phyloP scores from a whole-genome alignment of 2,113 vertebrate genomes.

The Peromyscus polionotus region DNA sequence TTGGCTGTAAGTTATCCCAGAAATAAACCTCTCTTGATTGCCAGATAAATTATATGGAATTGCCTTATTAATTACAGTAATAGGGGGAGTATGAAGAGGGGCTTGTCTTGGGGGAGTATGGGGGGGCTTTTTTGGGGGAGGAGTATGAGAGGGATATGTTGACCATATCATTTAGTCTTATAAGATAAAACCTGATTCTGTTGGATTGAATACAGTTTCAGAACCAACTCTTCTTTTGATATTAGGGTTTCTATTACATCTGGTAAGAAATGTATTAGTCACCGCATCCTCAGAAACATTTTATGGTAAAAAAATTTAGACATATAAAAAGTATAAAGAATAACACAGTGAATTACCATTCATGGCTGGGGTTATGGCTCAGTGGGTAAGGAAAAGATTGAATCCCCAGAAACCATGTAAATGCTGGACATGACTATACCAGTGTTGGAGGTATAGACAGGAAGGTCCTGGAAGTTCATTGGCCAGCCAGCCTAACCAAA shows the following conservation, averaged over 20 bases:
- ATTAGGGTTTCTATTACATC: constrained; percentile 7
- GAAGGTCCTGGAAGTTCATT: background rate
- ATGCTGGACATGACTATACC: background rate
- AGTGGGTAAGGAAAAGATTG: background rate
- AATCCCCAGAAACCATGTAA: background rate
- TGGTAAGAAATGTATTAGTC: constrained; percentile 21
- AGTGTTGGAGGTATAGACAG: background rate
- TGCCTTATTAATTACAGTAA: too few species aligned
- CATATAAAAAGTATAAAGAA: background rate
- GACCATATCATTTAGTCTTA: background rate
- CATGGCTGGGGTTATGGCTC: background rate
- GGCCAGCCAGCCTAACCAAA: background rate
- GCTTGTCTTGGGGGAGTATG: background rate
- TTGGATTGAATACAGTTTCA: constrained; percentile 19
- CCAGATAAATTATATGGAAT: too few species aligned
- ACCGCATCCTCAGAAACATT: background rate
- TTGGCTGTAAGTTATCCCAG: too few species aligned
- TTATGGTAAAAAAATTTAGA: background rate
- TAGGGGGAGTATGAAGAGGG: background rate
- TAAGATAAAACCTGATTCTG: background rate
- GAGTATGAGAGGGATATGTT: background rate
- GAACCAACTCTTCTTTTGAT: constrained; percentile 31
- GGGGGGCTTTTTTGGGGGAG: background rate
- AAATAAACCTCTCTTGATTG: too few species aligned
- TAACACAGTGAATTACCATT: background rate